Evolutionary conservation across 1,140 invertebrate genomes (phyloP), one percentile per base, ranked within the genome.

Genomic region (Bombus pascuorum): DNA sequence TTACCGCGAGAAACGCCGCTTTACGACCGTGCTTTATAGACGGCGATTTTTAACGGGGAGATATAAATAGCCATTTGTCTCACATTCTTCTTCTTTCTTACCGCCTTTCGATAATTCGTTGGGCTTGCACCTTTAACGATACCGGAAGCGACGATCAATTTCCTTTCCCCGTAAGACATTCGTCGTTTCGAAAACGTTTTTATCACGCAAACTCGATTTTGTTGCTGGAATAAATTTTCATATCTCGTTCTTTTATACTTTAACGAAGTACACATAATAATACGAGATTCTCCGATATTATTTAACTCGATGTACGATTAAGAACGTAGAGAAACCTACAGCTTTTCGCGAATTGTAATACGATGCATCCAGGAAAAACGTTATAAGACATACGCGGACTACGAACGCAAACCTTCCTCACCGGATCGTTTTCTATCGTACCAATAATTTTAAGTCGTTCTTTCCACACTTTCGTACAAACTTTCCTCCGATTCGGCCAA

Each of bases 11-110:
- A 62, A 87, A 66, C 44, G 65, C 57, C 32, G 59, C 34, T 66
- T 82, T 83, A 77, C 39, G 85, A 86, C 76, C 71, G 71, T 72
- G 70, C 72, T 89, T 88, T 81, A 88, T 86, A 74, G 75, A 37
- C 82, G 37, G 44, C 28, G 34, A 88, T 81, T 68, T 80, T 70
- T 80, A 66, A 78, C 42, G 86, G 39, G 18, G 10, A 72, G 62
- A 62, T 84, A 84, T 71, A 80, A 80, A 80, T 83, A 78, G 65
- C 81, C 22, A 34, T 47, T 77, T 83, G 81, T 78, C 76, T 77
- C 44, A 37, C 37, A 47, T 76, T 65, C 81, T 9, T 37, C 47
- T 53, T 37, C 25, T 76, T 83, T 77, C 62, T 83, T 83, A 13
- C 74, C 34, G 74, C 74, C 74, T 78, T 34, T 66, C 74, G 81